phyloP scores from a whole-genome alignment of 2,888 invertebrate species.

The Lasioglossum figueresi region DNA sequence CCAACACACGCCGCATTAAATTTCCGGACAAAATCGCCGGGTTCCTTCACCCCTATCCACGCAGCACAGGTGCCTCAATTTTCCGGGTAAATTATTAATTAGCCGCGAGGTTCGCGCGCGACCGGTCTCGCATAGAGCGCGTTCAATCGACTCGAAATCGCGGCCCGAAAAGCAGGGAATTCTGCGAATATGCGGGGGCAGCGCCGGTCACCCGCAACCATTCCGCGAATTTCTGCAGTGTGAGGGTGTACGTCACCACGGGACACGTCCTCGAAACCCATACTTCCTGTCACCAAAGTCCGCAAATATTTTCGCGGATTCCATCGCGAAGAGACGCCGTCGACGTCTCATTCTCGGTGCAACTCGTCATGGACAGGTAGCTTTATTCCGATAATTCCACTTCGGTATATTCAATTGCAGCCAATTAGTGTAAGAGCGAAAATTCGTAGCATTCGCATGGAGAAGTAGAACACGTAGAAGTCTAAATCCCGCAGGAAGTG shows the following conservation, averaged over 20 bases:
- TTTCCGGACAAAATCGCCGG: not conserved
- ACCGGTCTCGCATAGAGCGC: constrained; percentile 20
- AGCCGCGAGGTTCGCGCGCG: constrained; percentile 28
- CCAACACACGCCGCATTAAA: not conserved
- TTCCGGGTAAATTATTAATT: constrained; percentile 47
- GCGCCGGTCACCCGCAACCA: not conserved
- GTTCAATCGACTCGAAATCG: not conserved
- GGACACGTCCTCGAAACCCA: not conserved
- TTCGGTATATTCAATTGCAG: not conserved
- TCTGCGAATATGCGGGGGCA: not conserved
- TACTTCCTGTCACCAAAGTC: not conserved
- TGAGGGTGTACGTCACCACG: not conserved
- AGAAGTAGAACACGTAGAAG: not conserved
- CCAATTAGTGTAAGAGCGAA: not conserved
- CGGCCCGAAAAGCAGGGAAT: not conserved
- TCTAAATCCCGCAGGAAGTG: not conserved
- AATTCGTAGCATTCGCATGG: not conserved
- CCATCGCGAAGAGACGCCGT: not conserved
- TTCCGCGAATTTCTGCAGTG: not conserved
- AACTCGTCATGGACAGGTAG: too few relatives aligned
- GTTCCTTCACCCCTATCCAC: not conserved
- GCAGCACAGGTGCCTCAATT: constrained; percentile 19
- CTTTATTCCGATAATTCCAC: too few relatives aligned
- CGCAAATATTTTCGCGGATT: not conserved
- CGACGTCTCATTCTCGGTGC: too few relatives aligned